Base-by-base conservation (phyloP, 2,797 vertebrate species). In the Alcedo quadribrachys region DNA sequence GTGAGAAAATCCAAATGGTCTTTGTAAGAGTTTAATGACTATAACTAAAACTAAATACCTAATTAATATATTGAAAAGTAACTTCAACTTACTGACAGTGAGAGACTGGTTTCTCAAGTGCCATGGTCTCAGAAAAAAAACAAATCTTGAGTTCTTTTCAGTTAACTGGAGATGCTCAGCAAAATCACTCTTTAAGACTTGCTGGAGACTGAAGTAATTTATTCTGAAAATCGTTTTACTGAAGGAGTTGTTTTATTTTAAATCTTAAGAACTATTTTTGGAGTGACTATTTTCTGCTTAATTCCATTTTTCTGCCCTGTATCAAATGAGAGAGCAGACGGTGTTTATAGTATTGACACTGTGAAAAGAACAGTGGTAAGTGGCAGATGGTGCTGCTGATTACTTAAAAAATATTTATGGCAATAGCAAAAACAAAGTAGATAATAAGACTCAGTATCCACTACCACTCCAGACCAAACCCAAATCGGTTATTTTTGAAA, bases 321-420 rank as follows among this genome's bases (percentile, higher is more conserved):
- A 80, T 93, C 85, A 87, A 92, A 87, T 65, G 86, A 90, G 37
- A 60, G 62, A 93, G 87, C 94, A 97, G 93, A 83, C 91, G 95
- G 87, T 97, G 95, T 96, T 95, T 95, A 81, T 87, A 80, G 79
- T 83, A 92, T 75, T 93, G 92, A 92, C 67, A 85, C 90, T 84
- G 68, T 69, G 71, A 93, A 96, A 95, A 94, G 89, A 94, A 81
- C 78, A 89, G 91, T 87, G 81, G 45, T 75, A 82, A 84, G 89
- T 92, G 81, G 81, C 94, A 96, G 93, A 94, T 96, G 94, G 93
- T 94, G 79, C 57, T 6, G 35, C 77, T 81, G 78, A 71, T 89
- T 92, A 54, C 81, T 95, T 89, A 42, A 94, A 92, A 94, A 94
- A 96, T 94, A 95, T 95, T 96, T 94, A 81, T 95, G 86, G 92